Conservation (phyloP, 1,140 invertebrate genomes). For the Bombus picipes region DNA sequence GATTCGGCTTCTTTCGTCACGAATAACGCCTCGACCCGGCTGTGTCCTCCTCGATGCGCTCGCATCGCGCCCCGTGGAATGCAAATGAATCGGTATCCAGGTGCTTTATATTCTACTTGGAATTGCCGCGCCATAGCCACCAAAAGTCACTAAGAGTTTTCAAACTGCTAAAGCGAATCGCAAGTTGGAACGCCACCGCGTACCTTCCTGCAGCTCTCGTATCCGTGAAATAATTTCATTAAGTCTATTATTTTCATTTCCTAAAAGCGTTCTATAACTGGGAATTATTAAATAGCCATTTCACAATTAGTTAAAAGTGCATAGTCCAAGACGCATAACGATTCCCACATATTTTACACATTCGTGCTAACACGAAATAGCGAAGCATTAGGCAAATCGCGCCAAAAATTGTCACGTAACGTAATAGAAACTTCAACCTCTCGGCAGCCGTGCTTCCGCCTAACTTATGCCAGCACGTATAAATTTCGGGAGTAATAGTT, state of each 20-base stretch:
- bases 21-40: too few relatives aligned
- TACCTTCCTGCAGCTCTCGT: too few relatives aligned
- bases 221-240: background rate
- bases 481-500: constrained; percentile 57
- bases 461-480: constrained; percentile 13
- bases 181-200: constrained; percentile 1
- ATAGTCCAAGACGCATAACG: too few relatives aligned
- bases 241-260: background rate
- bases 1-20: constrained; percentile 17
- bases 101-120: constrained; percentile 41
- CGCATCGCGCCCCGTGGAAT: constrained; percentile 38
- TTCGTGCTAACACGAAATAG: too few relatives aligned
- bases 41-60: background rate
- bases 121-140: background rate
- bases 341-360: too few relatives aligned
- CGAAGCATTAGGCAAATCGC: too few relatives aligned
- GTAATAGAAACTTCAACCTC: constrained; percentile 57
- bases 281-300: constrained; percentile 51
- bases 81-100: constrained; percentile 54
- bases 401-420: too few relatives aligned
- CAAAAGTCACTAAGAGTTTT: constrained; percentile 44
- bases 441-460: background rate
- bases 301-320: too few relatives aligned
- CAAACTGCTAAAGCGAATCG: constrained; percentile 36
- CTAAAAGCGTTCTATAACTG: background rate